Base-by-base conservation (phyloP, 2,888 invertebrate species). In the Pteria penguin region DNA sequence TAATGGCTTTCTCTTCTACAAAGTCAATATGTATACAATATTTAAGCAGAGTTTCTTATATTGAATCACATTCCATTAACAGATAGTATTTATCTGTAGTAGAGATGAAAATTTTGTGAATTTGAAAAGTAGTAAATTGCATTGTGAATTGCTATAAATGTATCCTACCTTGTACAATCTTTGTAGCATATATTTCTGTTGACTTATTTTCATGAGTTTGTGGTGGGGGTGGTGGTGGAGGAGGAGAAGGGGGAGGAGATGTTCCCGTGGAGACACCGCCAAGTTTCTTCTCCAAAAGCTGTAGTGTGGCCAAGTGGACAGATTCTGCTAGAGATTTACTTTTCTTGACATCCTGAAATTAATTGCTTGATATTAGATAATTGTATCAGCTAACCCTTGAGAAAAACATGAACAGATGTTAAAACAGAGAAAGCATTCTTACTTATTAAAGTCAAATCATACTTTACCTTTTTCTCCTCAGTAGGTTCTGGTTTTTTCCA, bases 281-380 rank as follows among this genome's bases (percentile, higher is more conserved):
- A 8, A 89, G 79, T 66, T 89, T 87, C 77, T 84, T 73, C 69
- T 89, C 89, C 67, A 89, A 68, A 5, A 87, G 70, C 67, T 84
- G 85, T 62, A 89, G 72, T 4, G 89, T 89, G 36, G 86, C 83
- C 27, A 82, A 66, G 69, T 89, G 88, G 1, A 84, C 84, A 11
- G 86, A 82, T 60, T 87, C 87, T 5, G 85, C 83, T 63, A 89
- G 66, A 45, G 87, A 87, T 58, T 87, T 86, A 29, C 84, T 82
- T 69, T 83, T 83, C 36, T 78, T 79, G 8, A 73, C 24, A 24
- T 78, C 77, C 66, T 79, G 75, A 29, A 71, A 68, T 29, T 32
- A 14, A 45, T 14, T 45, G 8, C 14, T 45, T 8, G 45, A 14
- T 45, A 14, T 45, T 14, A 14, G 14, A 45, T 45, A n/a, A n/a